Evolutionary conservation across 1,140 invertebrate genomes (phyloP), one percentile per base, ranked within the genome.

Genomic region (Phortica variegata): DNA sequence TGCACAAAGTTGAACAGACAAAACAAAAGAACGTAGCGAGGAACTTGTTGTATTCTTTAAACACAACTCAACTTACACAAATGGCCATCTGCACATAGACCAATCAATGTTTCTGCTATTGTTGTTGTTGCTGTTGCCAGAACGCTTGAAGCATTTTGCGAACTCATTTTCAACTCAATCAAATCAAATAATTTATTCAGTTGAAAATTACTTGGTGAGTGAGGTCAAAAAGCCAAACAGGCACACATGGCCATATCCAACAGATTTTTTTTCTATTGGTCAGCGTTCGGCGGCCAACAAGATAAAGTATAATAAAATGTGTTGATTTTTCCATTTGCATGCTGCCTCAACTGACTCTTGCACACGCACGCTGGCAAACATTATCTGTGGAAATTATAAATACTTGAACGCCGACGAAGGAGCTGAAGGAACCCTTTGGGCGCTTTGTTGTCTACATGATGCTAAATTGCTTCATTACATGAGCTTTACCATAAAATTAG

Each of bases 131-230:
- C 49, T 51, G 32, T 32, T 33, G 12, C 12, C 12, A 19, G 58
- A 63, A 45, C 40, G 66, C 66, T 63, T 61, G 50, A 54, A 61
- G 66, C 66, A 55, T 43, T 72, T 63, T 65, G 63, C 60, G 68
- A 72, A 71, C 66, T 71, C 66, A 63, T 71, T 71, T 71, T 72
- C 58, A 65, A 72, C 66, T 72, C 66, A 71, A 71, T 71, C 66
- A 71, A 71, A 71, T 71, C 62, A 71, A 71, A 71, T 71, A 71
- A 71, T 71, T 71, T 71, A 71, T 71, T 69, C 52, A 38, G 59
- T 33, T 54, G 58, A 45, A 71, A 71, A 65, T 65, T 66, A 71
- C 61, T 50, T 71, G 57, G 53, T 59, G 48, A 51, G 57, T 52
- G 60, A 63, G 60, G 58, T 69, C 65, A 69, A 44, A 48, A 29